A percentile compares a stretch with the other conserved stretches of the same genome.
phyloP scores from a whole-genome alignment of 1,140 invertebrate genomes.

The Drosophila repleta region DNA sequence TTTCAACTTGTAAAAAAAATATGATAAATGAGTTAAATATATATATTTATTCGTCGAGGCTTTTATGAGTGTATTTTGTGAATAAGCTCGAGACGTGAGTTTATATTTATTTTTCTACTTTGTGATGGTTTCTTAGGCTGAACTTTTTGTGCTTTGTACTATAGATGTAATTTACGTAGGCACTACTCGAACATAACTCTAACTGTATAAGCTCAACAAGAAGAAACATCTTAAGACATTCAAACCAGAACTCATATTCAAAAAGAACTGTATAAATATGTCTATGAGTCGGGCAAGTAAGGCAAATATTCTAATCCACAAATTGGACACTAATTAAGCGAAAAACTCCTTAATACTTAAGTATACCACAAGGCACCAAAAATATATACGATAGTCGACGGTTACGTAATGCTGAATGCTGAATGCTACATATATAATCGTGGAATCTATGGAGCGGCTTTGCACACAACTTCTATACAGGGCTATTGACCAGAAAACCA shows the following conservation, averaged over 20 bases:
- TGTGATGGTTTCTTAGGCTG: conserved; percentile 82
- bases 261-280: conserved; percentile 33
- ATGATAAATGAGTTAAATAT: conserved; percentile 19
- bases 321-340: conserved; percentile 57
- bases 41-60: conserved; percentile 14
- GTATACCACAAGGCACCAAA: conserved; percentile 62
- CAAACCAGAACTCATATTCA: conserved; percentile 7
- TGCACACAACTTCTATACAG: conserved; percentile 69
- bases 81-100: conserved; percentile 52
- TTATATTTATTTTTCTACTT: conserved; percentile 78
- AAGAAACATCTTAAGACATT: neutral
- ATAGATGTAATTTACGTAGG: conserved; percentile 62
- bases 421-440: neutral
- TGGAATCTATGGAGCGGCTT: conserved; percentile 27
- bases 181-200: conserved; percentile 23
- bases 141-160: conserved; percentile 74
- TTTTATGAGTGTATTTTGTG: conserved; percentile 32
- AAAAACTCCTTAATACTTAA: conserved; percentile 53
- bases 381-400: conserved; percentile 31
- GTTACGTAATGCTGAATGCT: conserved; percentile 11
- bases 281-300: conserved; percentile 57
- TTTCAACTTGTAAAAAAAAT: conserved; percentile 15
- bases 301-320: conserved; percentile 73
- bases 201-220: conserved; percentile 21
- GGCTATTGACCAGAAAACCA: conserved; percentile 66